Percentiles rank a stretch among this genome's conserved stretches.
These are phyloP conservation scores for Graphium colonna DNA, from an alignment of 2,888 invertebrate genomes.

Conservation along the genomic window DNA sequence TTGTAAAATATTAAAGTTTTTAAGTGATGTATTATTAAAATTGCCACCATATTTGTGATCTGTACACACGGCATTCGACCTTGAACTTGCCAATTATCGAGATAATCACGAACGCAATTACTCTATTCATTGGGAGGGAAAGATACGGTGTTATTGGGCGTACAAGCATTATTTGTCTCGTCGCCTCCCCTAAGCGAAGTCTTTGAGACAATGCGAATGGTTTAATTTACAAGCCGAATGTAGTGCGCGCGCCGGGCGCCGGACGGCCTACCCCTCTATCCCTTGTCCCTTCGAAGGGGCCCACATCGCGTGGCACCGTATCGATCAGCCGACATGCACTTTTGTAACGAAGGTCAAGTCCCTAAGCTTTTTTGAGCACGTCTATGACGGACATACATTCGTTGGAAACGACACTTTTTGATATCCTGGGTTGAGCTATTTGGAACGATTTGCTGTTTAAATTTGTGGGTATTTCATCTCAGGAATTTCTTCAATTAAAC, in stretches of 20 bases:
- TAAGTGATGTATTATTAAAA: no score
- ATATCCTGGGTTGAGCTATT: no score
- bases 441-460: no score
- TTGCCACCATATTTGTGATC: not conserved
- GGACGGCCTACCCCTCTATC: constrained; percentile 35
- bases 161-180: constrained; percentile 9
- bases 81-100: not conserved
- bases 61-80: not conserved
- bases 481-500: no score
- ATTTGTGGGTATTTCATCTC: no score
- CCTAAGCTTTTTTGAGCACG: no score
- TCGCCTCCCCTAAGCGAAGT: constrained; percentile 18
- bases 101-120: not conserved
- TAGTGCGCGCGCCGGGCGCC: constrained; percentile 54
- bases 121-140: not conserved
- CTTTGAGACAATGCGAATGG: constrained; percentile 28
- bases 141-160: constrained; percentile 6
- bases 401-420: no score
- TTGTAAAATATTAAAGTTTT: no score
- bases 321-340: constrained; percentile 61
- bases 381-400: no score
- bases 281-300: constrained; percentile 43
- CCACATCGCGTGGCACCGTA: constrained; percentile 44
- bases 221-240: constrained; percentile 45
- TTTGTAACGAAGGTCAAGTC: constrained; percentile 30